These are phyloP conservation scores for Cynaeus angustus DNA, from an alignment of 2,888 invertebrate species.

Conservation along the genomic window DNA sequence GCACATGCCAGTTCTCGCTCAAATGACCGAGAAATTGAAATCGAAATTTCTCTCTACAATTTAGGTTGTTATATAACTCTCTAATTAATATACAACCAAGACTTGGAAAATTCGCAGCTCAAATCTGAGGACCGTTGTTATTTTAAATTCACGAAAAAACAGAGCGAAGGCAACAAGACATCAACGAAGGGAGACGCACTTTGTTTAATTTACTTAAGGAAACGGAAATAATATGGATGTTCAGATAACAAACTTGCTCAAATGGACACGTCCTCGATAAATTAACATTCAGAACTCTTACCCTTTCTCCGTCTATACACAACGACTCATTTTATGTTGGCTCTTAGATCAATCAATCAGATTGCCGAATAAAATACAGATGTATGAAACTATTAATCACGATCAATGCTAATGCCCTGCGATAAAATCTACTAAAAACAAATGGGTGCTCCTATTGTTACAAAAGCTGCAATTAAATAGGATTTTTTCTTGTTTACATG, in stretches of 20 bases:
- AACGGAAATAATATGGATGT: conserved; percentile 37
- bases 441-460: not conserved
- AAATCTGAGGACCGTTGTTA: no score
- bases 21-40: conserved; percentile 15
- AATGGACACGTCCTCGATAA: conserved; percentile 37
- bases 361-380: conserved; percentile 33
- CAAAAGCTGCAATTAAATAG: not conserved
- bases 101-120: not conserved
- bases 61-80: conserved; percentile 9
- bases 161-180: conserved; percentile 8
- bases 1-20: conserved; percentile 13
- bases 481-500: not conserved
- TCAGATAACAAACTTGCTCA: conserved; percentile 32
- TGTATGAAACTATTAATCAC: conserved; percentile 26
- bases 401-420: not conserved
- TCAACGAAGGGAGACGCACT: conserved; percentile 12
- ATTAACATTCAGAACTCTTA: conserved; percentile 41
- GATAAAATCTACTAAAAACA: conserved; percentile 1
- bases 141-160: not conserved
- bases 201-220: conserved; percentile 37
- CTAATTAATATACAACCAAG: conserved; percentile 15
- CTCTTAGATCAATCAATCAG: conserved; percentile 33
- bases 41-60: conserved; percentile 6
- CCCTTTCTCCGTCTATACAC: conserved; percentile 25
- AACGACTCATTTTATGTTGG: conserved; percentile 22